Conservation (phyloP, 2,888 invertebrate genomes). For the Pollenia amentaria region DNA sequence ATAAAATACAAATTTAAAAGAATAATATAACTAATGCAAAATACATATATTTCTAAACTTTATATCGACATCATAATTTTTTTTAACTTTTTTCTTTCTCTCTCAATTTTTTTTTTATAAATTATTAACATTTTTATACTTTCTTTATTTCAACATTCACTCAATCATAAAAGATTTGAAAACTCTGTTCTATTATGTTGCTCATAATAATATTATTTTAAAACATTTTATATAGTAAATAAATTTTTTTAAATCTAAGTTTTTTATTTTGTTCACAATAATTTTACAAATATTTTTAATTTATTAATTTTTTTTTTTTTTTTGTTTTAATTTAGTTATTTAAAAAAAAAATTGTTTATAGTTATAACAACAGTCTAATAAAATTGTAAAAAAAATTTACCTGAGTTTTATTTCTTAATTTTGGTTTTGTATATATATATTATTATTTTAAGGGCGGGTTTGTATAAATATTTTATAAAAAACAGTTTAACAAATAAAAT, state of each 20-base stretch:
- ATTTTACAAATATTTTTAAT: constrained; percentile 15
- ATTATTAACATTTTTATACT: neutral
- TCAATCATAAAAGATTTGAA: neutral
- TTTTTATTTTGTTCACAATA: neutral
- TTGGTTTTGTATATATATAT: constrained; percentile 10
- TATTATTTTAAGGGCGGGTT: constrained; percentile 31
- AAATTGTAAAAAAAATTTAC: constrained; percentile 58
- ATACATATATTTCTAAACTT: constrained; percentile 6
- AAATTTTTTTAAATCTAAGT: neutral
- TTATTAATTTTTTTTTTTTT: constrained; percentile 2
- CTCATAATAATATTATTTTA: neutral
- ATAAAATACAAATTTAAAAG: neutral
- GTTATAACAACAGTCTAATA: constrained; percentile 67
- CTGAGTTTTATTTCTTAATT: constrained; percentile 51
- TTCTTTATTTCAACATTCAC: neutral
- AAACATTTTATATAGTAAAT: constrained; percentile 2
- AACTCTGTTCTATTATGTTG: neutral
- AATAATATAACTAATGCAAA: constrained; percentile 41
- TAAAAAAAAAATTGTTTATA: constrained; percentile 29
- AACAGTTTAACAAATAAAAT: constrained; percentile 16
- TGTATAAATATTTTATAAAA: constrained; percentile 16
- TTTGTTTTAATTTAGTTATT: neutral
- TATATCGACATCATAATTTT: constrained; percentile 10
- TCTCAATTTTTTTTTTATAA: neutral
- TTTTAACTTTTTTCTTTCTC: neutral